These are phyloP conservation scores for Dicyrtomina minuta DNA, from an alignment of 2,888 invertebrate genomes.

Conservation along the genomic window DNA sequence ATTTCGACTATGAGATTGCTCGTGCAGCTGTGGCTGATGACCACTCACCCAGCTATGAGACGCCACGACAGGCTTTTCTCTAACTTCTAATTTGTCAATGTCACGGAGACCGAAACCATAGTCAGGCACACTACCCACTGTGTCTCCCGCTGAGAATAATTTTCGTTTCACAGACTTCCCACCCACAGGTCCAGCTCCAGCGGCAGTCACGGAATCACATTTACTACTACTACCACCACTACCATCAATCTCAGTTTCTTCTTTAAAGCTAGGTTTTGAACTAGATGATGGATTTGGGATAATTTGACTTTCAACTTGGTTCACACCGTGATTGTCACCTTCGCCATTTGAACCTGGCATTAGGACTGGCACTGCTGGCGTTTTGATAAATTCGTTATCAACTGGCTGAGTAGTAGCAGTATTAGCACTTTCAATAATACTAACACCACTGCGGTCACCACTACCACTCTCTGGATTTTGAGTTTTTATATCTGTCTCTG, in stretches of 20 bases:
- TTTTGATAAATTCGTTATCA: background rate
- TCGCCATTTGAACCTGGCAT: background rate
- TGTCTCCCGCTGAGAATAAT: conserved; percentile 51
- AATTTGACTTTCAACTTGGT: conserved; percentile 17
- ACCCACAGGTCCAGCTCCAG: background rate
- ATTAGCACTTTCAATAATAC: background rate
- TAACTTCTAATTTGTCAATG: conserved; percentile 38
- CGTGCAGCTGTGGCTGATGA: too few species aligned
- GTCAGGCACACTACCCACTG: conserved; percentile 57
- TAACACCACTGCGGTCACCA: background rate
- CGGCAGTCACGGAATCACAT: background rate
- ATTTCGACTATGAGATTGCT: conserved; percentile 5
- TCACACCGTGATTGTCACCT: background rate
- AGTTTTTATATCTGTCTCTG: background rate
- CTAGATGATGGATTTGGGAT: conserved; percentile 8
- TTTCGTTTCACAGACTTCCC: conserved; percentile 25
- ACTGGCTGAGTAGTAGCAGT: too few species aligned
- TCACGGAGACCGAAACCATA: conserved; percentile 56
- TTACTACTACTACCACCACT: background rate
- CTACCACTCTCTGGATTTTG: background rate
- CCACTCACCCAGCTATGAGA: conserved; percentile 28
- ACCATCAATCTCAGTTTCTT: background rate
- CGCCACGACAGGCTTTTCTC: conserved; percentile 38
- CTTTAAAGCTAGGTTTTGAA: background rate
- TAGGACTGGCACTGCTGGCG: too few species aligned